Percentiles rank a stretch among this genome's conserved stretches.
Conservation (phyloP, 1,140 invertebrate genomes). For the Laupala kohalensis region DNA sequence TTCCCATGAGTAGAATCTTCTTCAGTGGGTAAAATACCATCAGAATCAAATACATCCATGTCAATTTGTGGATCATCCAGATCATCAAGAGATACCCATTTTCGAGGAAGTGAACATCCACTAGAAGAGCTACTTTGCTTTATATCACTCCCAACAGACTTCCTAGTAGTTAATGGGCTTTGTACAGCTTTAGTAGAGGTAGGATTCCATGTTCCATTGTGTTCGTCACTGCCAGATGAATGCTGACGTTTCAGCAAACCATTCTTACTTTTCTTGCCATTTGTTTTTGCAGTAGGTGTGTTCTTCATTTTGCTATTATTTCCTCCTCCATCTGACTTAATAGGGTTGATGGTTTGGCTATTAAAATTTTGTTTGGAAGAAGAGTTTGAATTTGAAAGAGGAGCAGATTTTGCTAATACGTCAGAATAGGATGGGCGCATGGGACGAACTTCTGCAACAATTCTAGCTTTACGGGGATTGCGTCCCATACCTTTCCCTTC, state of each 20-base stretch:
- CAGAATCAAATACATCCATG: background rate
- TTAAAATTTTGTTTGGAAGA: slow-evolving; percentile 15
- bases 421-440: slow-evolving; percentile 74
- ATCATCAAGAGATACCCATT: slow-evolving; percentile 21
- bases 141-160: slow-evolving; percentile 22
- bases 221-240: slow-evolving; percentile 37
- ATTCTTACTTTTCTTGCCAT: slow-evolving; percentile 21
- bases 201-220: slow-evolving; percentile 19
- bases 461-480: slow-evolving; percentile 41
- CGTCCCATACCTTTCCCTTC: slow-evolving; percentile 9
- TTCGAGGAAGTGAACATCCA: slow-evolving; percentile 7
- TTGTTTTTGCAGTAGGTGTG: slow-evolving; percentile 28
- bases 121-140: slow-evolving; percentile 20
- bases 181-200: slow-evolving; percentile 9
- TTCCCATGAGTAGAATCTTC: background rate
- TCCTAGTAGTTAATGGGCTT: slow-evolving; percentile 11
- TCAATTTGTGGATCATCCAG: slow-evolving; percentile 14
- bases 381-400: slow-evolving; percentile 24
- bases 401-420: slow-evolving; percentile 55
- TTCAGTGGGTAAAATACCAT: background rate
- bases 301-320: background rate
- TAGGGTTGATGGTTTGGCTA: slow-evolving; percentile 5
- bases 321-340: slow-evolving; percentile 1
- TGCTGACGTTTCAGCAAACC: slow-evolving; percentile 32
- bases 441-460: slow-evolving; percentile 69